Percentiles rank a stretch among this genome's conserved stretches.
Evolutionary conservation across 2,113 vertebrate species (phyloP).

Genomic region (Hyla sarda): DNA sequence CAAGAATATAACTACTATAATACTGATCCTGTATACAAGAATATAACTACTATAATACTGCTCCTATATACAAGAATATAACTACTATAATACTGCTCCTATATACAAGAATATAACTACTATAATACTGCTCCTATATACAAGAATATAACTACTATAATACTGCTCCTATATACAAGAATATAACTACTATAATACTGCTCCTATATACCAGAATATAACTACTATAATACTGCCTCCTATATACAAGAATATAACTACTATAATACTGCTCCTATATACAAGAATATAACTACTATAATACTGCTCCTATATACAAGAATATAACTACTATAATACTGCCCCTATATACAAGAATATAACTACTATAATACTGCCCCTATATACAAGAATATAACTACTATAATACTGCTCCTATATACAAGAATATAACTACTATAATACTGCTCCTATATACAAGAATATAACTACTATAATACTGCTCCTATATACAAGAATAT

Average conservation of each 20-base stretch:
- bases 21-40: neutral
- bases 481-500: too few species aligned
- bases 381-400: too few species aligned
- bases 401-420: too few species aligned
- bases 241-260: neutral
- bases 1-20: slow-evolving; percentile 4
- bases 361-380: too few species aligned
- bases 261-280: neutral
- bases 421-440: too few species aligned
- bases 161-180: too few species aligned
- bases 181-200: too few species aligned
- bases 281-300: neutral
- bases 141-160: too few species aligned
- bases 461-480: too few species aligned
- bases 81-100: neutral
- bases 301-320: neutral
- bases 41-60: slow-evolving; percentile 5
- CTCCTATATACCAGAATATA: neutral
- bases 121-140: neutral
- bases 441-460: too few species aligned
- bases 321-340: too few species aligned
- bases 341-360: too few species aligned
- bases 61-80: neutral
- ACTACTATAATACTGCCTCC: neutral
- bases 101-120: neutral